These are phyloP conservation scores for Falco peregrinus DNA, from an alignment of 2,797 vertebrate genomes.

Conservation along the genomic window DNA sequence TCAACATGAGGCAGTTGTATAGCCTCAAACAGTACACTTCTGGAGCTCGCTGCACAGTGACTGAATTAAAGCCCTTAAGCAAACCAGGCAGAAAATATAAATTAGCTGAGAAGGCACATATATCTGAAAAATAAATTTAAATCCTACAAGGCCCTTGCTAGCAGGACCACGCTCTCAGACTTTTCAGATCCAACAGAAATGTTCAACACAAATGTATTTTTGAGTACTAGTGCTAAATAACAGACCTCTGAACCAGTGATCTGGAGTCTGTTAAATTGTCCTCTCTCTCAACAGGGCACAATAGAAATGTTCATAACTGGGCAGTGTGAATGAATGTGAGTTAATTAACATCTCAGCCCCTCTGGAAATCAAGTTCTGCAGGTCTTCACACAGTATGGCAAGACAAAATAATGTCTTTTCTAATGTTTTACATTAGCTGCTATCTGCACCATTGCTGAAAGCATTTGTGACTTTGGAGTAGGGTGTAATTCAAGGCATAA, in stretches of 20 bases:
- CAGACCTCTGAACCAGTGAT: constrained; percentile 11
- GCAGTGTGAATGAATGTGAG: neutral
- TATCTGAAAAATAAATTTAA: constrained; percentile 43
- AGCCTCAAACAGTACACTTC: neutral
- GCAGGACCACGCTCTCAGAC: neutral
- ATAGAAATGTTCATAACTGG: neutral
- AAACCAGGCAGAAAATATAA: constrained; percentile 46
- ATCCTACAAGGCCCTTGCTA: neutral
- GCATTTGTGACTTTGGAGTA: neutral
- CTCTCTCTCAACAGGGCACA: neutral
- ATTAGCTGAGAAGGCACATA: constrained; percentile 27
- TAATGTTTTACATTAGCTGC: neutral
- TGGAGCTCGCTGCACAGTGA: neutral
- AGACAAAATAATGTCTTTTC: neutral
- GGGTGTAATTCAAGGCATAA: neutral
- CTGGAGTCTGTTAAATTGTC: neutral
- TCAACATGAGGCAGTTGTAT: neutral
- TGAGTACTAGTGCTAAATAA: constrained; percentile 2
- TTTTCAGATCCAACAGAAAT: constrained; percentile 8
- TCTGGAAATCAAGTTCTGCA: constrained; percentile 2
- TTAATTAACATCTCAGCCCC: neutral
- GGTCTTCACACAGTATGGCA: neutral
- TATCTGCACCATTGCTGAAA: neutral
- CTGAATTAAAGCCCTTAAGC: constrained; percentile 40
- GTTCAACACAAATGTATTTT: constrained; percentile 12